Conservation (phyloP, 1,140 invertebrate species). For the Heliothis virescens region DNA sequence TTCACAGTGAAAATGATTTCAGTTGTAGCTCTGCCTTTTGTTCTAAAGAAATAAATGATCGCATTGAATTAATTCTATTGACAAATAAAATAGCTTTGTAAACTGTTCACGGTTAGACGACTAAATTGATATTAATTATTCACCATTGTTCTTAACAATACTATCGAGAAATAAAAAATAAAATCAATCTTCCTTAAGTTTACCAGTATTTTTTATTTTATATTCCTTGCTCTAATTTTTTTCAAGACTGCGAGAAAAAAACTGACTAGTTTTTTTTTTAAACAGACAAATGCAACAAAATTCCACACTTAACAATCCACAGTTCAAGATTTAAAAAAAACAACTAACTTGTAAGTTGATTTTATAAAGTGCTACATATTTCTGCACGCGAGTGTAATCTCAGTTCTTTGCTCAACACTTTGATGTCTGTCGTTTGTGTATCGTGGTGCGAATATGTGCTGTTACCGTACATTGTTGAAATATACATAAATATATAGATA, state of each 20-base stretch:
- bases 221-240: too few relatives aligned
- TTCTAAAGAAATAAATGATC: background rate
- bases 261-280: too few relatives aligned
- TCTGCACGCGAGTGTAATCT: conserved; percentile 47
- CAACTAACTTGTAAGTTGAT: background rate
- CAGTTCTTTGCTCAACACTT: conserved; percentile 61
- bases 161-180: background rate
- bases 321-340: background rate
- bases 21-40: background rate
- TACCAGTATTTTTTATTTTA: too few relatives aligned
- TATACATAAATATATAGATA: background rate
- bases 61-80: background rate
- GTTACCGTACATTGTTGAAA: conserved; percentile 10
- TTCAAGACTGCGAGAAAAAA: too few relatives aligned
- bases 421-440: conserved; percentile 64
- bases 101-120: background rate
- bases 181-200: too few relatives aligned
- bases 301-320: too few relatives aligned
- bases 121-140: conserved; percentile 7
- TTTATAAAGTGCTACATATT: background rate
- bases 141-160: background rate
- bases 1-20: background rate
- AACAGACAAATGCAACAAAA: too few relatives aligned
- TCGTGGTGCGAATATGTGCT: conserved; percentile 48
- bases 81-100: background rate